A percentile compares a stretch with the other conserved stretches of the same genome.
These are phyloP conservation scores for Chrosomus eos DNA, from an alignment of 2,797 vertebrate species.

Conservation along the genomic window DNA sequence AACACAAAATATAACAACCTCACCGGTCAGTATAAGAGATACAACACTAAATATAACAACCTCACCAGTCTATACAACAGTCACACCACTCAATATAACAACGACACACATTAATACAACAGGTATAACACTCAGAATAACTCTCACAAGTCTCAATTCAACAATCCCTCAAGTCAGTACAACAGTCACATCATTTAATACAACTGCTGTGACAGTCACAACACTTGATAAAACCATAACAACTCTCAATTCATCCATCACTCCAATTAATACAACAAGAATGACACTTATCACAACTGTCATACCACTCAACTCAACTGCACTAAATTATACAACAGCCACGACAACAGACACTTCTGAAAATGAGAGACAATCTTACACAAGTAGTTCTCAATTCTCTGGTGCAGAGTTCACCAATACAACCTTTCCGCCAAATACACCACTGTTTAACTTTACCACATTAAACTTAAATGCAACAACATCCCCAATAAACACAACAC, in stretches of 20 bases:
- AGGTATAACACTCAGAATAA: neutral
- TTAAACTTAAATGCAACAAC: neutral
- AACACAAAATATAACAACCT: too few species aligned
- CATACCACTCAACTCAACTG: neutral
- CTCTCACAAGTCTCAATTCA: too few species aligned
- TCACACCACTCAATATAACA: neutral
- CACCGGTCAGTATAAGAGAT: too few species aligned
- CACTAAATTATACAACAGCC: neutral
- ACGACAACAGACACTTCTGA: neutral
- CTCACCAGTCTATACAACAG: neutral
- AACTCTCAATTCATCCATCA: neutral
- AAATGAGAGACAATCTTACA: neutral
- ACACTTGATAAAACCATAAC: neutral
- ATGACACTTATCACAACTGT: neutral
- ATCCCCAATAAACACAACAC: neutral
- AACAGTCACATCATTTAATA: slow-evolving; percentile 8
- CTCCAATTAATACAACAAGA: neutral
- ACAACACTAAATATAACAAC: neutral
- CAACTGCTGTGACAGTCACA: neutral
- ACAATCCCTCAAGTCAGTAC: too few species aligned
- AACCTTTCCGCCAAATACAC: neutral
- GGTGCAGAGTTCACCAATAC: neutral
- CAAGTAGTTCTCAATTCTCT: neutral
- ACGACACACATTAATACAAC: too few species aligned
- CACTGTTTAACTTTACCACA: neutral